Percentiles rank a stretch among this genome's conserved stretches.
Conservation (phyloP, 2,888 invertebrate species). For the Zhuqinia jingwanae region DNA sequence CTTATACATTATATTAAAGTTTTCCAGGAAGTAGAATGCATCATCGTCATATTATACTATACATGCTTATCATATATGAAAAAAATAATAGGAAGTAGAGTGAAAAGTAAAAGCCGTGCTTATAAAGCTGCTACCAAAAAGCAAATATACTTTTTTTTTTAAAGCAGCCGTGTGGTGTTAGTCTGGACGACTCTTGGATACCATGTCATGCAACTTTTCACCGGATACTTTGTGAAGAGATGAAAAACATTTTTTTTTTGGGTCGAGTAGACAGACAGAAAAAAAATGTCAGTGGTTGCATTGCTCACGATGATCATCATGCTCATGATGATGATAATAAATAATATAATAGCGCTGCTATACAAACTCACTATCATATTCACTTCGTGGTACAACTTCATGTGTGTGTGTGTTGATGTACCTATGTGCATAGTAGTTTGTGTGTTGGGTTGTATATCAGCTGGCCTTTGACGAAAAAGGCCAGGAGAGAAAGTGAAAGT, state of each 20-base stretch:
- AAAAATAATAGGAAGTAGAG: too few species aligned
- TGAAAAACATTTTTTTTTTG: conserved; percentile 22
- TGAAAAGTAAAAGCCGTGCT: too few species aligned
- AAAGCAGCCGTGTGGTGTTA: too few species aligned
- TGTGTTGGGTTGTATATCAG: conserved; percentile 12
- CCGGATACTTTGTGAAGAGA: conserved; percentile 15
- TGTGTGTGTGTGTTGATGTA: neutral
- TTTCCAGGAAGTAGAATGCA: conserved; percentile 3
- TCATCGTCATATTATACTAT: too few species aligned
- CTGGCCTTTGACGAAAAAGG: conserved; percentile 22
- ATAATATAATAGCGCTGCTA: too few species aligned
- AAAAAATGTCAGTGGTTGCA: conserved; percentile 55
- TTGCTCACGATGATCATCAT: neutral
- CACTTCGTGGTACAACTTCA: conserved; percentile 13
- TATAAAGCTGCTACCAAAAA: too few species aligned
- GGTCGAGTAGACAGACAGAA: neutral
- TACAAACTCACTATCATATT: neutral
- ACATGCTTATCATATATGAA: too few species aligned
- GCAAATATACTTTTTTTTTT: too few species aligned
- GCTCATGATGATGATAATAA: neutral
- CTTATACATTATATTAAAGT: neutral
- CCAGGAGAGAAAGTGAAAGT: neutral
- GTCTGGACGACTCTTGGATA: too few species aligned
- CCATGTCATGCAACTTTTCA: too few species aligned
- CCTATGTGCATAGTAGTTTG: too few species aligned